phyloP scores from a whole-genome alignment of 2,113 vertebrate genomes.

The Psittacara wagleri region DNA sequence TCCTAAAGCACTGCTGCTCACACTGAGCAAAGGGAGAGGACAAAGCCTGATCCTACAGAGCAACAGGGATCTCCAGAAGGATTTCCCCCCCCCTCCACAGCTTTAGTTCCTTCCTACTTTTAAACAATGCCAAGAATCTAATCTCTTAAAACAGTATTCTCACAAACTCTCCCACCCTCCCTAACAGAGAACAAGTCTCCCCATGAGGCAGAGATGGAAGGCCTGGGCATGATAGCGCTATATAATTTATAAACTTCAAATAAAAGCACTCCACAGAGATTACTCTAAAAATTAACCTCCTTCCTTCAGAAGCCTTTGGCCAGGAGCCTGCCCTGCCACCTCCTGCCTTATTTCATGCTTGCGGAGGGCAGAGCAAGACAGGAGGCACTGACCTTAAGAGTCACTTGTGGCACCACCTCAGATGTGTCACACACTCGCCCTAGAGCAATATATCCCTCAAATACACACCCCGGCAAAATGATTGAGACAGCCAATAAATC shows the following conservation, averaged over 20 bases:
- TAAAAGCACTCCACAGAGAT: neutral
- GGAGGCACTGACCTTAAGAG: conserved; percentile 2
- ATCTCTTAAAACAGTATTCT: conserved; percentile 45
- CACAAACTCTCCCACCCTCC: conserved; percentile 20
- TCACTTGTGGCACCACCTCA: conserved; percentile 52
- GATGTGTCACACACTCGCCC: conserved; percentile 1
- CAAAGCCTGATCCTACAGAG: conserved; percentile 11
- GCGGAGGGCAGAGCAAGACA: neutral
- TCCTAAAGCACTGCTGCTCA: neutral
- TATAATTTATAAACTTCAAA: conserved; percentile 19
- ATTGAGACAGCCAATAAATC: conserved; percentile 1
- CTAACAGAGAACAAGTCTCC: neutral
- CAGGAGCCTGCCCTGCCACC: neutral
- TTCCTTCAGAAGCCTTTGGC: neutral
- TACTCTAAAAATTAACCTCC: conserved; percentile 19
- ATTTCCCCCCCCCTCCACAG: neutral
- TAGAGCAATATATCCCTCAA: neutral
- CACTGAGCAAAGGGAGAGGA: neutral
- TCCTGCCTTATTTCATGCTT: neutral
- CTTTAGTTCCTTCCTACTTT: conserved; percentile 61
- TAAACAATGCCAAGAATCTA: conserved; percentile 61
- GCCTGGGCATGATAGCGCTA: neutral
- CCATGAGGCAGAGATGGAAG: neutral
- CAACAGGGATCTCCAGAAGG: conserved; percentile 51
- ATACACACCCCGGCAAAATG: neutral